phyloP scores from a whole-genome alignment of 2,888 invertebrate species.

The Rhagium mordax region DNA sequence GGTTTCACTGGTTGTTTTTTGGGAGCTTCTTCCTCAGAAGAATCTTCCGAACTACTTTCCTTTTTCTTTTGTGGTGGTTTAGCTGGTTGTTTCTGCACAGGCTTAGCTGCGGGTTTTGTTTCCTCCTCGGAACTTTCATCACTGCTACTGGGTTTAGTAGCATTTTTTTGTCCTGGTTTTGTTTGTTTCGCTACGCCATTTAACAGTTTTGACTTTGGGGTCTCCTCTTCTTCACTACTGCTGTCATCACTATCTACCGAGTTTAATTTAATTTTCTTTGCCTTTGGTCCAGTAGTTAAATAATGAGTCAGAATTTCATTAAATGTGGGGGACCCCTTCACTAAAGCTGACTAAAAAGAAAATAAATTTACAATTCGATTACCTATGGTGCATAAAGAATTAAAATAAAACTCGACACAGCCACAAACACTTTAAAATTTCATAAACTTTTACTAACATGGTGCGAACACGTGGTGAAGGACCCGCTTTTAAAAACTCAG shows the following conservation, averaged over 20 bases:
- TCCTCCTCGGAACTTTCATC: conserved; percentile 62
- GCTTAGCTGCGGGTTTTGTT: conserved; percentile 39
- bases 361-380: neutral
- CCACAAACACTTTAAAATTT: too few relatives aligned
- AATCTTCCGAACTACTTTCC: conserved; percentile 49
- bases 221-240: conserved; percentile 38
- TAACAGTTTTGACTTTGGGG: conserved; percentile 32
- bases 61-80: conserved; percentile 34
- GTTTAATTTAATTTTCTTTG: conserved; percentile 64
- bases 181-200: conserved; percentile 35
- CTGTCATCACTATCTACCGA: conserved; percentile 55
- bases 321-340: conserved; percentile 79
- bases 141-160: conserved; percentile 55
- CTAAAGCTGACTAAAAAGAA: conserved; percentile 73
- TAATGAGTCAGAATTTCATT: conserved; percentile 75
- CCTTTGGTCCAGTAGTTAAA: conserved; percentile 71
- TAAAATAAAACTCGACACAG: too few relatives aligned
- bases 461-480: conserved; percentile 30
- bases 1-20: conserved; percentile 37
- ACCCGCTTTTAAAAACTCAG: conserved; percentile 12
- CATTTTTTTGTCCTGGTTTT: conserved; percentile 37
- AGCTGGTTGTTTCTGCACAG: conserved; percentile 41
- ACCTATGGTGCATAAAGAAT: too few relatives aligned
- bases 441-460: neutral
- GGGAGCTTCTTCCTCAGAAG: conserved; percentile 46